Evolutionary conservation across 35 echinoderm and acorn worm species (phyloP).

Genomic region (Lytechinus pictus): DNA sequence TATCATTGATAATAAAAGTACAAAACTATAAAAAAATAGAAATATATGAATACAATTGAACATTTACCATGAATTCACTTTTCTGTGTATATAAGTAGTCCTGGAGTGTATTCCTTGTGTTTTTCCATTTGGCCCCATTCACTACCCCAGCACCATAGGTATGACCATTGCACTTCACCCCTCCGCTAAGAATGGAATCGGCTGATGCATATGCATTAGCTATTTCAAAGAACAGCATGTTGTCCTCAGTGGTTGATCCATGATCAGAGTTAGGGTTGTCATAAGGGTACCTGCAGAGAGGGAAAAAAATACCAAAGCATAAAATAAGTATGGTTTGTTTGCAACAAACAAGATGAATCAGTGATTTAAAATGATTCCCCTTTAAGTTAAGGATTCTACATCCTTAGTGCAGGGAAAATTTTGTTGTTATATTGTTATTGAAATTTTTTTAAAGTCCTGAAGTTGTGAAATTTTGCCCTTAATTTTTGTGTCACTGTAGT

Average conservation of each 20-base stretch:
- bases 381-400: too few species aligned
- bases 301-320: neutral
- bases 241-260: conserved; percentile 80
- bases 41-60: neutral
- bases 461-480: too few species aligned
- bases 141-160: conserved; percentile 53
- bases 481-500: too few species aligned
- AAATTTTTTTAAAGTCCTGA: too few species aligned
- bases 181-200: conserved; percentile 71
- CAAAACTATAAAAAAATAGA: neutral
- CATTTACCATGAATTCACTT: conserved; percentile 74
- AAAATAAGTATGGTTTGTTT: too few species aligned
- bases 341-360: too few species aligned
- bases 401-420: too few species aligned
- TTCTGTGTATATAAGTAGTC: conserved; percentile 83
- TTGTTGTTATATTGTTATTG: too few species aligned
- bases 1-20: too few species aligned
- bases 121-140: conserved; percentile 61
- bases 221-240: conserved; percentile 69
- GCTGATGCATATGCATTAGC: conserved; percentile 67
- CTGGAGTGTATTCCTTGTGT: conserved; percentile 67
- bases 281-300: conserved; percentile 74
- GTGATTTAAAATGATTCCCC: too few species aligned
- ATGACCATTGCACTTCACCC: conserved; percentile 60
- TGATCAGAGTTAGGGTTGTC: conserved; percentile 53